Base-by-base conservation (phyloP, 1,140 invertebrate species). In the Drosophila tani region DNA sequence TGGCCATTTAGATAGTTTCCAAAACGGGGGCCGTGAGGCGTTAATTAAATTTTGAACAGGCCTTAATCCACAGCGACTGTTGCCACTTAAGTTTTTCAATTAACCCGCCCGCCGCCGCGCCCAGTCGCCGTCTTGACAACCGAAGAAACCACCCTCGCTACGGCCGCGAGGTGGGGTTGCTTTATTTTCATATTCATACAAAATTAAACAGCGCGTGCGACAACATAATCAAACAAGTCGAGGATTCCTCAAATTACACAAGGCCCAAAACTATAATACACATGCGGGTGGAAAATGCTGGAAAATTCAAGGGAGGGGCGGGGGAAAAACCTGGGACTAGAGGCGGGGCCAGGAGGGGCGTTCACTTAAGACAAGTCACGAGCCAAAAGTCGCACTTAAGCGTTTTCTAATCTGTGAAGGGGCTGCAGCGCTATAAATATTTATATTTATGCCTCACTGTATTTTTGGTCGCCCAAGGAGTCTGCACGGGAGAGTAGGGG, bases 21-120 rank as follows among this genome's bases (percentile, higher is more conserved):
- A 46, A 78, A 64, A 19, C 46, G 9, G 7, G 15, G 19, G 14
- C 8, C n/a, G 41, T n/a, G 29, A 81, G 71, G 86, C 82, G 71
- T 91, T 91, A 91, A 90, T 91, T 86, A 91, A 91, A 90, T 90
- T 91, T 90, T 91, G 60, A 91, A 91, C 83, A 91, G 76, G 82
- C 66, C 69, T 38, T 90, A 91, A 90, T 91, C 82, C 86, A 60
- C 14, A 79, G 76, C 85, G 86, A 85, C 86, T 90, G 85, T 71
- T 90, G 86, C 66, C 85, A 90, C 85, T 90, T 90, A 90, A 90
- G 87, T 86, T 91, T 90, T 86, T 85, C 85, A 90, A 90, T 90
- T 90, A 90, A 86, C 84, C 81, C 71, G 15, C 45, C 27, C 2
- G 27, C 5, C 27, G 49, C 27, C 50, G 3, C 2, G 21, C 47